phyloP scores from a whole-genome alignment of 2,797 vertebrate species.

The Sus cebifrons region DNA sequence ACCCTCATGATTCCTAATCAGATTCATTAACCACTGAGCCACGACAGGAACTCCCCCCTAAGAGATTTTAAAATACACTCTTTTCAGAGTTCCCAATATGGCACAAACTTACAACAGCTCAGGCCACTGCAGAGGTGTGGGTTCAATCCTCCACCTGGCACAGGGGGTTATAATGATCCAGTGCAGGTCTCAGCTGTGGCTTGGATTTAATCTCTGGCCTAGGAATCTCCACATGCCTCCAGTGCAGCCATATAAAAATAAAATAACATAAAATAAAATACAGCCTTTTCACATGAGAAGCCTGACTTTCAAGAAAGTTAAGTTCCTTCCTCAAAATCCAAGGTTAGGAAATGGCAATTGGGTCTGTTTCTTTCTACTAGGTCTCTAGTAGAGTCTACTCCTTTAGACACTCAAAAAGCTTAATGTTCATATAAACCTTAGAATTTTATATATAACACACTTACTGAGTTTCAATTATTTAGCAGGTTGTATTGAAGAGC shows the following conservation, averaged over 20 bases:
- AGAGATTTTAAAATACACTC: neutral
- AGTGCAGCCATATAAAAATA: no score
- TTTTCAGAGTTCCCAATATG: neutral
- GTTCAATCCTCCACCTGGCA: no score
- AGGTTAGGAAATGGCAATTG: neutral
- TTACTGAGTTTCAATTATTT: neutral
- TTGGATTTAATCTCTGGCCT: no score
- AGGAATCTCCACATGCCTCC: no score
- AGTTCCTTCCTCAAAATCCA: neutral
- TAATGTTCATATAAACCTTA: conserved; percentile 12
- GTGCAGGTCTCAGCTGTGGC: no score
- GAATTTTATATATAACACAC: neutral
- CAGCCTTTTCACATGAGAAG: neutral
- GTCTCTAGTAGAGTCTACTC: neutral
- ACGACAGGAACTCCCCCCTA: no score
- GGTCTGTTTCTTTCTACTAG: conserved; percentile 18
- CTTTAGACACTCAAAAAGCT: neutral
- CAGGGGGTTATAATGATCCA: no score
- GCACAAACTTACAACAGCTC: no score
- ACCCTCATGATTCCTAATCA: no score
- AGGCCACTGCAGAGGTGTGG: no score
- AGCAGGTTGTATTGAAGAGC: neutral
- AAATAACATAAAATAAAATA: no score
- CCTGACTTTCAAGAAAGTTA: neutral
- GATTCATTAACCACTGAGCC: no score